Evolutionary conservation across 2,888 invertebrate species (phyloP), one percentile per base, ranked within the genome.

Genomic region (Hermaeophaga mercurialis): DNA sequence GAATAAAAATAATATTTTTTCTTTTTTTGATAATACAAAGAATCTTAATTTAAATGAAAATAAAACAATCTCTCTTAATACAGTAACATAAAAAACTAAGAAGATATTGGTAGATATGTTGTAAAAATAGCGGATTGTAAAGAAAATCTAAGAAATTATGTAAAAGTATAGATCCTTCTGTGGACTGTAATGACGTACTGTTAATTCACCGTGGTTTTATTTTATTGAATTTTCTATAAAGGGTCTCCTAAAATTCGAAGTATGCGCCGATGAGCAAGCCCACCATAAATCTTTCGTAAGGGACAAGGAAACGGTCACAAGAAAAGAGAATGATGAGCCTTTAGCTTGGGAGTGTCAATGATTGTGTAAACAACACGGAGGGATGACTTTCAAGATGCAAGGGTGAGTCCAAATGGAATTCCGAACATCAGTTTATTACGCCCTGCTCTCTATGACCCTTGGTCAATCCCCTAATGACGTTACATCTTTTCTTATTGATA

Each of bases 371-470:
- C 71, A 73, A 61, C 64, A 63, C 63, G 64, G 62, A 68, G 66
- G 66, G 68, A 72, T 68, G 68, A 68, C 69, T 70, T 68, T 72
- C 63, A 68, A 70, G 65, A 69, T 65, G 66, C 61, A 65, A 66
- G 70, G 70, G 71, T 65, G 69, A 65, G 62, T 66, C 65, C 62
- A 59, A 68, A 71, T 69, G 69, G 67, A 67, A 69, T 73, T 68
- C 66, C 68, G 68, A 72, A 73, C 71, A 69, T 69, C 69, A 66
- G 69, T 73, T 73, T 73, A 71, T 70, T 72, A 71, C 62, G 61
- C 65, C 50, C 59, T 55, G 15, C 17, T 41, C 41, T 41, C 41
- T 17, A 59, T 71, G 73, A 73, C 73, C 74, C 73, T 66, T 68
- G 71, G 70, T 69, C 70, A 71, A 73, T 68, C 68, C 73, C 70